Percentiles rank a stretch among this genome's conserved stretches.
These are phyloP conservation scores for Galago senegalensis DNA, from an alignment of 2,797 vertebrate genomes.

Conservation along the genomic window DNA sequence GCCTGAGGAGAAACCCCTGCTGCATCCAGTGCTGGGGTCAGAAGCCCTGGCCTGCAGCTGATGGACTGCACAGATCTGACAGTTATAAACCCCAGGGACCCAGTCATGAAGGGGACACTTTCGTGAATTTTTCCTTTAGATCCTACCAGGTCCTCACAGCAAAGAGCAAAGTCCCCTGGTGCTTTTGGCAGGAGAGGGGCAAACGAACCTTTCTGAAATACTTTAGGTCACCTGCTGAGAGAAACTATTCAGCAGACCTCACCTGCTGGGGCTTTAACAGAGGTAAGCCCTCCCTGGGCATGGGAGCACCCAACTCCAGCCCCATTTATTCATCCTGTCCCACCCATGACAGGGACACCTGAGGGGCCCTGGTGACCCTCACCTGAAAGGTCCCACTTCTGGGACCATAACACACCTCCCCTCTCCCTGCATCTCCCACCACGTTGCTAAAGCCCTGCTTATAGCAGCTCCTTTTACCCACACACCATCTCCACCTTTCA, in stretches of 20 bases:
- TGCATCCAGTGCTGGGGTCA: background rate
- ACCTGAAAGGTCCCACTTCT: background rate
- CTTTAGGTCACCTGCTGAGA: too few relatives aligned
- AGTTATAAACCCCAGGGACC: background rate
- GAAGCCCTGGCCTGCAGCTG: background rate
- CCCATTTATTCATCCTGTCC: background rate
- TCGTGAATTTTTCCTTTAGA: background rate
- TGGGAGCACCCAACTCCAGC: background rate
- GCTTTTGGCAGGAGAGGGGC: background rate
- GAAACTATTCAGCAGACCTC: background rate
- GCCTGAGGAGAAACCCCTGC: background rate
- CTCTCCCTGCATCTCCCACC: too few relatives aligned
- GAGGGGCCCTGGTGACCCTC: background rate
- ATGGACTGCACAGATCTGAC: too few relatives aligned
- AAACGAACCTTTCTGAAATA: background rate
- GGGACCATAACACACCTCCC: background rate
- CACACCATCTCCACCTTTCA: background rate
- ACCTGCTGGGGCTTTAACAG: background rate
- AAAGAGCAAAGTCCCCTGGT: background rate
- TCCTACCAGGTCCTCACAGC: background rate
- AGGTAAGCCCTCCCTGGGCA: background rate
- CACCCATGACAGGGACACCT: background rate
- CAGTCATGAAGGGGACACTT: background rate
- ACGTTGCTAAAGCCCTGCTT: too few relatives aligned
- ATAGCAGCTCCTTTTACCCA: background rate